A percentile compares a stretch with the other conserved stretches of the same genome.
phyloP scores from a whole-genome alignment of 2,888 invertebrate species.

The Euphydryas editha region DNA sequence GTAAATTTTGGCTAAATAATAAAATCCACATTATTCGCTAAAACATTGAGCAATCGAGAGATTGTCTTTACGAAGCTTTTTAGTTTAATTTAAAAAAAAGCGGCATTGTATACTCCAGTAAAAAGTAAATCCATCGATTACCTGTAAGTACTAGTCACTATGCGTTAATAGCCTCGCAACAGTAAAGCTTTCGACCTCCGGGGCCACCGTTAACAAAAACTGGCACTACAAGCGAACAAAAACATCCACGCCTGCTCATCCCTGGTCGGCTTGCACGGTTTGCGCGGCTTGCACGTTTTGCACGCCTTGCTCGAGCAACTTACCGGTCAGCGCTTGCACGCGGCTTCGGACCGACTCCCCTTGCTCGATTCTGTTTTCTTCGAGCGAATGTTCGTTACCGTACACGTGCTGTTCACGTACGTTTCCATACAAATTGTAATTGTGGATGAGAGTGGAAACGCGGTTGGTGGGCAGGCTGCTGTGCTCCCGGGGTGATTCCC shows the following conservation, averaged over 20 bases:
- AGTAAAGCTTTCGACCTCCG: slow-evolving; percentile 35
- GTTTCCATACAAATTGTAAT: slow-evolving; percentile 77
- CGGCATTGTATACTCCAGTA: slow-evolving; percentile 49
- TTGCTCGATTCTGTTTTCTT: slow-evolving; percentile 68
- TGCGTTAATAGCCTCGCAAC: slow-evolving; percentile 34
- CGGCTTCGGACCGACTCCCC: slow-evolving; percentile 75
- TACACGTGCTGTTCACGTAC: slow-evolving; percentile 75
- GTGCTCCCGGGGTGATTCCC: slow-evolving; percentile 67
- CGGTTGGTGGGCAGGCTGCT: slow-evolving; percentile 74
- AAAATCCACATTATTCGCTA: slow-evolving; percentile 42
- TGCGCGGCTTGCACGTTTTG: too few species aligned
- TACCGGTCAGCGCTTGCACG: slow-evolving; percentile 73
- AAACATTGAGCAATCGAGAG: slow-evolving; percentile 62
- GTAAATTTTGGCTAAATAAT: slow-evolving; percentile 34
- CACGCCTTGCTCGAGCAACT: slow-evolving; percentile 68
- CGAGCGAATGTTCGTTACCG: too few species aligned
- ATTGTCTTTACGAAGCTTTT: slow-evolving; percentile 65
- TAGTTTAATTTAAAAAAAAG: slow-evolving; percentile 53
- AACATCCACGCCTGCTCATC: slow-evolving; percentile 55
- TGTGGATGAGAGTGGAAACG: slow-evolving; percentile 76
- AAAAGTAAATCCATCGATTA: slow-evolving; percentile 51
- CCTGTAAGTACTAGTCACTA: slow-evolving; percentile 54
- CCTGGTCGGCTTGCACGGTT: slow-evolving; percentile 68
- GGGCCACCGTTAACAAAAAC: slow-evolving; percentile 20
- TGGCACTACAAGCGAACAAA: slow-evolving; percentile 64